Evolutionary conservation across 2,797 vertebrate species (phyloP).

Genomic region (Poecile montanus): DNA sequence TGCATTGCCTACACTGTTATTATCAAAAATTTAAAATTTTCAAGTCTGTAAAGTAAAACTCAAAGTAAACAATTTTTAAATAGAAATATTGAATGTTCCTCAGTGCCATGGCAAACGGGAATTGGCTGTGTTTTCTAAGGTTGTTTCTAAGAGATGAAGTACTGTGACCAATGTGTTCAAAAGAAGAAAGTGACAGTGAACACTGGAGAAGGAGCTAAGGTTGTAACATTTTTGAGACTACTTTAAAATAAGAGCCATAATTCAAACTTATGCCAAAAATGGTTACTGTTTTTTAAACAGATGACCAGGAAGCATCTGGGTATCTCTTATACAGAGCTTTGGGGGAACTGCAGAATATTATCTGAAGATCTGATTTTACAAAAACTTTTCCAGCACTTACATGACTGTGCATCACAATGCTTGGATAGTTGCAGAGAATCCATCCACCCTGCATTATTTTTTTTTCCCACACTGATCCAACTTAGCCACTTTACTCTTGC

Average conservation of each 20-base stretch:
- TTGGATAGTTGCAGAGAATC: not conserved
- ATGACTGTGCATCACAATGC: not conserved
- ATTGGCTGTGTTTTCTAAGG: not conserved
- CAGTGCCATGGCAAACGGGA: not conserved
- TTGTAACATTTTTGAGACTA: not conserved
- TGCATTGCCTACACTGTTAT: not conserved
- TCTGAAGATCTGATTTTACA: not conserved
- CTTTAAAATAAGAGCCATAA: not conserved
- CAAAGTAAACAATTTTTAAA: not conserved
- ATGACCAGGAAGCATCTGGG: not conserved
- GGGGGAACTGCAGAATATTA: not conserved
- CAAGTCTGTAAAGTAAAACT: not conserved
- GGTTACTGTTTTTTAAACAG: not conserved
- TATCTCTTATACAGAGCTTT: not conserved
- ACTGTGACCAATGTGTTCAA: not conserved
- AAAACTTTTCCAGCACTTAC: not conserved
- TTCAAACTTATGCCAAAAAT: not conserved
- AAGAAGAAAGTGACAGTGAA: not conserved
- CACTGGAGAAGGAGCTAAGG: not conserved
- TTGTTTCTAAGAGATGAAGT: not conserved
- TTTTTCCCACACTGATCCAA: not conserved
- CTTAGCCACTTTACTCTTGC: not conserved
- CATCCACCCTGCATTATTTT: not conserved
- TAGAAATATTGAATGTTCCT: not conserved
- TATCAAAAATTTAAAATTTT: not conserved